Percentiles rank a stretch among this genome's conserved stretches.
Evolutionary conservation across 2,888 invertebrate genomes (phyloP).

Genomic region (Oligia latruncula): DNA sequence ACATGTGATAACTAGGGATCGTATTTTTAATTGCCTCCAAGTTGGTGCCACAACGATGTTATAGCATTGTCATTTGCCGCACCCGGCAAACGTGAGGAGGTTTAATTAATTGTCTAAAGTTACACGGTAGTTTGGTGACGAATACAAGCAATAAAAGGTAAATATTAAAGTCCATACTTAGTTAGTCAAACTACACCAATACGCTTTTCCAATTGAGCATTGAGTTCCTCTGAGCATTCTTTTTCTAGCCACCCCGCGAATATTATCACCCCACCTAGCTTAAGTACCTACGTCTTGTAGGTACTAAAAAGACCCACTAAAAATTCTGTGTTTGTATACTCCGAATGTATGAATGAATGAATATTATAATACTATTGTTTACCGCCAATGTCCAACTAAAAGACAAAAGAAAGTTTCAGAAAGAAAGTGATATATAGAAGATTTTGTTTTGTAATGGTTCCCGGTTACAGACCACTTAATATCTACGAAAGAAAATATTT

Average conservation of each 20-base stretch:
- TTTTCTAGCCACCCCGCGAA: not conserved
- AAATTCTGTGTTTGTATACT: not conserved
- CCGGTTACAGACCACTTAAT: no score
- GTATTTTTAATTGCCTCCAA: conserved; percentile 40
- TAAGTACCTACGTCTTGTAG: not conserved
- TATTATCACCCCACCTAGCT: no score
- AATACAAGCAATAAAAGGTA: conserved; percentile 10
- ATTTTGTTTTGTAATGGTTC: not conserved
- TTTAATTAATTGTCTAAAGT: conserved; percentile 15
- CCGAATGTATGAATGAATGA: no score
- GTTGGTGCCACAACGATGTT: not conserved
- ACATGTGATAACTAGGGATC: conserved; percentile 34
- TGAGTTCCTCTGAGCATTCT: not conserved
- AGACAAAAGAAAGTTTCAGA: not conserved
- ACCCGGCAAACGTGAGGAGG: conserved; percentile 1
- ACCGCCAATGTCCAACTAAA: not conserved
- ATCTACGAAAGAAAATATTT: not conserved
- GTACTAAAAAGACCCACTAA: no score
- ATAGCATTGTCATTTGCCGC: conserved; percentile 17
- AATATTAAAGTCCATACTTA: not conserved
- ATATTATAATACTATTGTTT: no score
- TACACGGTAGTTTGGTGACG: not conserved
- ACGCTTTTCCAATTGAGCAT: not conserved
- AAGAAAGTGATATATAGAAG: no score
- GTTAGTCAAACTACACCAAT: no score